Evolutionary conservation across 2,888 invertebrate genomes (phyloP).

Genomic region (Brachynemurus nebulosus): DNA sequence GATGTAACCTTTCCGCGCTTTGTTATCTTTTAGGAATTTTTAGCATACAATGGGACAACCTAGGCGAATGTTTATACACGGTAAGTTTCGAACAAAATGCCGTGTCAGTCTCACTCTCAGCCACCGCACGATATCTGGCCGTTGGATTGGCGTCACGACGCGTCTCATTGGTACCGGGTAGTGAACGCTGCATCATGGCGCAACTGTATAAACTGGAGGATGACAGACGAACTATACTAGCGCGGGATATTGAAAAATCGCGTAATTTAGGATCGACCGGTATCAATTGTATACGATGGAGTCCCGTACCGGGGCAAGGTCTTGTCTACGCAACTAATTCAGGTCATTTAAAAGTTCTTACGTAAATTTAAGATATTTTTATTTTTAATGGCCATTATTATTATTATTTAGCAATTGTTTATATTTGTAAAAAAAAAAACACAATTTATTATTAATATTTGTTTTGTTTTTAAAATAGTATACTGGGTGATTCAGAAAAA

Average conservation of each 20-base stretch:
- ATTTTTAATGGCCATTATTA: too few relatives aligned
- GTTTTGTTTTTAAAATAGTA: too few relatives aligned
- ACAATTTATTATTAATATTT: too few relatives aligned
- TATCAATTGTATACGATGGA: conserved; percentile 74
- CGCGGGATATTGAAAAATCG: conserved; percentile 51
- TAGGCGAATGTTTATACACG: conserved; percentile 68
- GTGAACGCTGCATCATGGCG: conserved; percentile 36
- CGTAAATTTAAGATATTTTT: conserved; percentile 34
- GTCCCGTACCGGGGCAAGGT: conserved; percentile 70
- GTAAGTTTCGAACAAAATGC: conserved; percentile 64
- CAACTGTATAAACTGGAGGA: conserved; percentile 31
- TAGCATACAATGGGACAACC: conserved; percentile 57
- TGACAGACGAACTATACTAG: conserved; percentile 32
- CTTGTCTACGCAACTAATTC: conserved; percentile 76
- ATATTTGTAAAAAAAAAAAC: too few relatives aligned
- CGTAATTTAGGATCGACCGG: conserved; percentile 49
- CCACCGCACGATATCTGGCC: conserved; percentile 60
- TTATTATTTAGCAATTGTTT: neutral
- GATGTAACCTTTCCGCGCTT: too few relatives aligned
- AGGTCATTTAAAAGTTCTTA: conserved; percentile 62
- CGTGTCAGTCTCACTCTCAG: conserved; percentile 75
- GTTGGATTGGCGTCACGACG: conserved; percentile 64
- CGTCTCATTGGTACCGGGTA: conserved; percentile 34
- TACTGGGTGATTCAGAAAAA: too few relatives aligned
- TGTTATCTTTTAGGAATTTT: conserved; percentile 47